phyloP scores from a whole-genome alignment of 53 echinoderm and acorn worm species.

The Crossaster papposus region DNA sequence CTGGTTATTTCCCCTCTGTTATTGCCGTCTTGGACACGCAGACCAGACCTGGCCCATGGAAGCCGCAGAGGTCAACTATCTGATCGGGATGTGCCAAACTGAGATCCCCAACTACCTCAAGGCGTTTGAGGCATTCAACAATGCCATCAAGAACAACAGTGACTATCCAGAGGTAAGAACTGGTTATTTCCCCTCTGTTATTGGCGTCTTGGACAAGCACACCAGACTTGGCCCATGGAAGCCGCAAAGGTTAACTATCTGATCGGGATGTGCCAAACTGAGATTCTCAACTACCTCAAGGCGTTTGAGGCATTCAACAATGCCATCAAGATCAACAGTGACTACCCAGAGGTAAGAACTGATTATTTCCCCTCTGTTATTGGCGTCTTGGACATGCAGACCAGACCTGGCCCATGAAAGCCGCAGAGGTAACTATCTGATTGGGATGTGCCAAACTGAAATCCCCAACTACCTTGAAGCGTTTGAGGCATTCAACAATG shows the following conservation, averaged over 20 bases:
- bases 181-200: no score
- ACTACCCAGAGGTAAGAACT: conserved; percentile 87
- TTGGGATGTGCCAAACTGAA: conserved; percentile 98
- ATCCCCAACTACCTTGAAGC: conserved; percentile 91
- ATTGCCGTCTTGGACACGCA: no score
- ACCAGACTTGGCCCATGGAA: conserved; percentile 86
- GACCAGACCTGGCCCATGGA: conserved; percentile 88
- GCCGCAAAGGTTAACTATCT: conserved; percentile 97
- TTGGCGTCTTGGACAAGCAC: no score
- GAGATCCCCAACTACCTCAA: conserved; percentile 94
- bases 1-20: no score
- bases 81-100: conserved; percentile 98
- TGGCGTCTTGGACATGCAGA: no score
- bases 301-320: conserved; percentile 98
- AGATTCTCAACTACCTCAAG: conserved; percentile 91
- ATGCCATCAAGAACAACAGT: conserved; percentile 89
- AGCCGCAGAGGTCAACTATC: conserved; percentile 96
- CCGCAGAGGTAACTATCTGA: conserved; percentile 96
- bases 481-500: conserved; percentile 97
- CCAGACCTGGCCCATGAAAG: conserved; percentile 88
- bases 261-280: conserved; percentile 98
- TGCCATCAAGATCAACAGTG: conserved; percentile 91
- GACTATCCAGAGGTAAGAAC: conserved; percentile 91
- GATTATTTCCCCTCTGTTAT: no score
- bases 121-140: conserved; percentile 98